Evolutionary conservation across 35 echinoderm and acorn worm species (phyloP).

Genomic region (Nesometra sesokonis): DNA sequence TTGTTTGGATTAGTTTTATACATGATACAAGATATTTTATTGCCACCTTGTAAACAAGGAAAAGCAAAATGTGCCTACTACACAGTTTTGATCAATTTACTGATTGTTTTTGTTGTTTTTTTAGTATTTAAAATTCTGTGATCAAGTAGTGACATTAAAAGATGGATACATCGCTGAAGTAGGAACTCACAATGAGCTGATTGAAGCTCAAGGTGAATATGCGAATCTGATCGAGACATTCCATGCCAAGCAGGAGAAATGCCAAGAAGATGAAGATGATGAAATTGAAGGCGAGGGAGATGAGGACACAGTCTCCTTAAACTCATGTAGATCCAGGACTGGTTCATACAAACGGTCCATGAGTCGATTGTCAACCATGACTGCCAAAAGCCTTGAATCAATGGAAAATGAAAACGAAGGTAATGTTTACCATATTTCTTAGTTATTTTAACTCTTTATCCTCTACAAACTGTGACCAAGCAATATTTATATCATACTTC

Average conservation of each 20-base stretch:
- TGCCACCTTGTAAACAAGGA: too few species aligned
- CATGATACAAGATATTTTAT: too few species aligned
- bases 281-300: conserved; percentile 15
- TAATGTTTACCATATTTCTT: neutral
- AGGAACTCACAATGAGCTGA: conserved; percentile 64
- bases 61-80: too few species aligned
- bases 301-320: conserved; percentile 25
- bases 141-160: conserved; percentile 55
- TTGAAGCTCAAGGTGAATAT: conserved; percentile 50
- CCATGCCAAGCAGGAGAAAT: conserved; percentile 68
- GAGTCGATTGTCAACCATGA: neutral
- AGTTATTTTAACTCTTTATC: too few species aligned
- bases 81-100: neutral
- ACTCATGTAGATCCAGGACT: conserved; percentile 27
- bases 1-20: too few species aligned
- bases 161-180: conserved; percentile 75
- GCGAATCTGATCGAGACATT: conserved; percentile 66
- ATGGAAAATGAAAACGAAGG: neutral
- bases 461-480: too few species aligned
- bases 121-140: conserved; percentile 91
- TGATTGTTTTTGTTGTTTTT: neutral
- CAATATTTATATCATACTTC: too few species aligned
- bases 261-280: conserved; percentile 33
- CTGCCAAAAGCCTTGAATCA: neutral
- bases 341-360: neutral